Evolutionary conservation across 2,113 vertebrate species (phyloP).

Genomic region (Morone saxatilis): DNA sequence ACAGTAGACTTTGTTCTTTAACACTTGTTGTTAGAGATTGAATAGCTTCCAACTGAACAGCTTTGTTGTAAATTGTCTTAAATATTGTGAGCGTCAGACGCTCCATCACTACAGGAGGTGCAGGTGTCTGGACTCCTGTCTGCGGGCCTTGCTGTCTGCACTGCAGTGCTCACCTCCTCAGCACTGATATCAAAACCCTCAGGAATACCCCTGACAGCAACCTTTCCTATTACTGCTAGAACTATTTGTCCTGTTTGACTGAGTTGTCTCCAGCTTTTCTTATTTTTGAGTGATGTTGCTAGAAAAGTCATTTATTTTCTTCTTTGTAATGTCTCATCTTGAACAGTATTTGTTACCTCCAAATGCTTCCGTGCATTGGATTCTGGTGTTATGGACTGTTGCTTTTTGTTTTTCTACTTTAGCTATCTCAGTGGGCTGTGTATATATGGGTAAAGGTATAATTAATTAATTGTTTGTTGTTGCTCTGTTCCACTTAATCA

Average conservation of each 20-base stretch:
- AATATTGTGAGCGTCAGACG: neutral
- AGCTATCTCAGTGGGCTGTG: neutral
- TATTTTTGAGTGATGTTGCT: neutral
- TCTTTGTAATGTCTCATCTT: neutral
- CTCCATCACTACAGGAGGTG: neutral
- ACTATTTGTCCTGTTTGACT: neutral
- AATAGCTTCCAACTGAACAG: neutral
- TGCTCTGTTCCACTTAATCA: neutral
- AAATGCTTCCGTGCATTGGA: neutral
- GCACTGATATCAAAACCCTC: neutral
- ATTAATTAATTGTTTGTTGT: neutral
- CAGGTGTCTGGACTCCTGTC: neutral
- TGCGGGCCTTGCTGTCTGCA: neutral
- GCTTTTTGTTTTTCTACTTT: neutral
- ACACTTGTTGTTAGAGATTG: neutral
- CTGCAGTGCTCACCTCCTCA: slow-evolving; percentile 6
- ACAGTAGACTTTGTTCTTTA: neutral
- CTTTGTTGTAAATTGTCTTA: neutral
- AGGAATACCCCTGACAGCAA: slow-evolving; percentile 8
- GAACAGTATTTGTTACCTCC: neutral
- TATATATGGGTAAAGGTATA: neutral
- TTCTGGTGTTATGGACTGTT: neutral
- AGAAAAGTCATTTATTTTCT: neutral
- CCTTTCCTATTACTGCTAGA: slow-evolving; percentile 15
- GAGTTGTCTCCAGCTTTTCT: neutral